Base-by-base conservation (phyloP, 2,113 vertebrate genomes). In the Glaucomys volans region DNA sequence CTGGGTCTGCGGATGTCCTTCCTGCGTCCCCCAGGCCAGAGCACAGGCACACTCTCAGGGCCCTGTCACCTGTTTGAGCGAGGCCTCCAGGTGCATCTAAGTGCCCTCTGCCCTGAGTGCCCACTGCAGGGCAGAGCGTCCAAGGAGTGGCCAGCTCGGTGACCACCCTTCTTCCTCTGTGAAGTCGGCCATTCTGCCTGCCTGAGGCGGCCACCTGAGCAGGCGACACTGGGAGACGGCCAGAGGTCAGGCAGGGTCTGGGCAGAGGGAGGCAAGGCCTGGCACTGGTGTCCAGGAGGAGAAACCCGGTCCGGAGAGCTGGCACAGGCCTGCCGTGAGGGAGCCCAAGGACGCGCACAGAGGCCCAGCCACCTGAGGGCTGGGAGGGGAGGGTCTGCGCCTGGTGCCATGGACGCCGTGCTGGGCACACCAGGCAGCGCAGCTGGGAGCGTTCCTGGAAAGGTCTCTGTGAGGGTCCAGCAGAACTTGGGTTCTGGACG, bases 61-160 rank as follows among this genome's bases (percentile, higher is more conserved):
- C 42, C 50, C 32, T 9, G 50, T 32, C 8, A 0, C 22, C 64
- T 7, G 37, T 18, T n/a, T 52, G 57, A 28, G 42, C 24, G 32
- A 2, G 86, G n/a, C 32, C 50, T 5, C 14, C 5, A 37, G 77
- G 52, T 2, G 1, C 1, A 1, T 17, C 18, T 0, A 0, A 18
- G 5, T 24, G 14, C 28, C 57, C 11, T 28, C 2, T 47, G 32
- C 17, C 12, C 26, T 37, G 80, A 9, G 30, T 5, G n/a, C 28
- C 47, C 30, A 4, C 54, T 79, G 9, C 11, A 30, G 50, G 22
- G 3, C 8, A 6, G 79, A 24, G 5, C 9, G 30, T 4, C 6
- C 0, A 10, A 40, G 37, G 14, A 5, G 3, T 4, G 17, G 44
- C 42, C 13, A 17, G 57, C n/a, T 44, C 1, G 0, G 37, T 17